phyloP scores from a whole-genome alignment of 2,797 vertebrate species.

The Zalophus californianus region DNA sequence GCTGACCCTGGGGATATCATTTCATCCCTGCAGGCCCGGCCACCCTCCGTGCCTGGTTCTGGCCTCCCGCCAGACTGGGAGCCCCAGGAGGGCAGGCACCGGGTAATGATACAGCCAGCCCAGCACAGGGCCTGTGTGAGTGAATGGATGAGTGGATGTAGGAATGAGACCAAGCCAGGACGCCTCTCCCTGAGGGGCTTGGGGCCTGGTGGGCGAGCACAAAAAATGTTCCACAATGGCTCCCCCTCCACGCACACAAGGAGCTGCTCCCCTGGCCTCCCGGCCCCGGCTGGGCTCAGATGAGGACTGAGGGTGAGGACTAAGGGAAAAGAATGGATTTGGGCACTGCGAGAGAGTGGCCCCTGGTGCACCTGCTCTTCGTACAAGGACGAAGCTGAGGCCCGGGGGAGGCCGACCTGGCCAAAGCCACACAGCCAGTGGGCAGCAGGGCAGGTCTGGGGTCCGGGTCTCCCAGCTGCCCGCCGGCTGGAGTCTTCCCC shows the following conservation, averaged over 20 bases:
- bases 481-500: background rate
- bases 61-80: background rate
- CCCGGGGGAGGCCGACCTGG: background rate
- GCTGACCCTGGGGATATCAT: accelerated
- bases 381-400: background rate
- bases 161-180: background rate
- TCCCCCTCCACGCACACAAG: background rate
- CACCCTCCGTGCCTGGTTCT: background rate
- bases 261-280: background rate
- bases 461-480: background rate
- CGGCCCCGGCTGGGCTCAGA: background rate
- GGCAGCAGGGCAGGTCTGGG: background rate
- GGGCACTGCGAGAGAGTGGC: background rate
- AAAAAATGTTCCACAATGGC: background rate
- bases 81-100: background rate
- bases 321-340: background rate
- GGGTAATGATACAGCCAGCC: too few relatives aligned
- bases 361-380: background rate
- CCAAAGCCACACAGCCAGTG: background rate
- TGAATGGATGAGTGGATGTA: background rate
- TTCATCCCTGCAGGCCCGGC: background rate
- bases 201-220: background rate
- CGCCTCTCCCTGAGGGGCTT: background rate
- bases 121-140: background rate
- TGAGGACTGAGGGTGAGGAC: background rate